A percentile compares a stretch with the other conserved stretches of the same genome.
phyloP scores from a whole-genome alignment of 2,888 invertebrate species.

The Prenolepis imparis region DNA sequence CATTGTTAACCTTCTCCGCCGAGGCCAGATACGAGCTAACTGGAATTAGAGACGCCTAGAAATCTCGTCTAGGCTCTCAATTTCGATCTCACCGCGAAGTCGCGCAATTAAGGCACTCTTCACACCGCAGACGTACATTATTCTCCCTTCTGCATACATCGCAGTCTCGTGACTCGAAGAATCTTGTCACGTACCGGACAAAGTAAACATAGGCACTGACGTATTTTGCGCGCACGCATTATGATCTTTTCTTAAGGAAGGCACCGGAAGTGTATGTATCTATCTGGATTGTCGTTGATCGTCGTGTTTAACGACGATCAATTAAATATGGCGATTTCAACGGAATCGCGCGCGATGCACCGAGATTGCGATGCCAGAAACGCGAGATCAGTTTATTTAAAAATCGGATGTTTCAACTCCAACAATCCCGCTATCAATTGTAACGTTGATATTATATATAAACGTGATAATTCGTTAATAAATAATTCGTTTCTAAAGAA shows the following conservation, averaged over 20 bases:
- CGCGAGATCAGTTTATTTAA: not conserved
- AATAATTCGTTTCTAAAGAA: not conserved
- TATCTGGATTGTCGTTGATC: constrained; percentile 44
- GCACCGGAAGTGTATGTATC: constrained; percentile 72
- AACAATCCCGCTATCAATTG: not conserved
- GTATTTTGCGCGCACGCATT: not conserved
- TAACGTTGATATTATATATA: not conserved
- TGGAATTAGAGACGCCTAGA: constrained; percentile 80
- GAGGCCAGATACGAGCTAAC: constrained; percentile 55
- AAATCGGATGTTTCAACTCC: not conserved
- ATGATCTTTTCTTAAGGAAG: constrained; percentile 66
- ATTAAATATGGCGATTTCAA: constrained; percentile 69
- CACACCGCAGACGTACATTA: constrained; percentile 53
- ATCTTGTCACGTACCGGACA: not conserved
- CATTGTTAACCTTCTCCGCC: constrained; percentile 9
- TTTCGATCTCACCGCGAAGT: constrained; percentile 73
- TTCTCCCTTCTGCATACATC: constrained; percentile 35
- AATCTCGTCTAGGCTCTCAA: constrained; percentile 80
- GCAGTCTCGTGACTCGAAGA: constrained; percentile 20
- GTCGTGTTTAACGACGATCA: constrained; percentile 55
- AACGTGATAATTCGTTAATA: not conserved
- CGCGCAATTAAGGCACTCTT: constrained; percentile 70
- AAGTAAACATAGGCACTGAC: constrained; percentile 24
- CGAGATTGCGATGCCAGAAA: not conserved
- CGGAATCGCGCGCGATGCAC: constrained; percentile 32